Base-by-base conservation (phyloP, 2,113 vertebrate species). In the Pleuronectes platessa region DNA sequence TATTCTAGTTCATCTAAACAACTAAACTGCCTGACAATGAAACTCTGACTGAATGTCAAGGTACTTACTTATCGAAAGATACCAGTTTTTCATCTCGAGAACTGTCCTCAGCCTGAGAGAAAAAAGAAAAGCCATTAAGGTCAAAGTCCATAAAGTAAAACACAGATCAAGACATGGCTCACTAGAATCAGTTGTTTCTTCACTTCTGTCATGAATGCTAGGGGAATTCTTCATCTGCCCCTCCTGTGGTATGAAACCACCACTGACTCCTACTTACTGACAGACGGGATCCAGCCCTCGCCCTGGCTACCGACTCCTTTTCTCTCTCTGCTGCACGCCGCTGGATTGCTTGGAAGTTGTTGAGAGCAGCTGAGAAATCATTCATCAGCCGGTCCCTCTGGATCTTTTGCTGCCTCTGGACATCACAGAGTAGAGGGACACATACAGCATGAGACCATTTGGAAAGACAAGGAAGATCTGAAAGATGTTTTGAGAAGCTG, bases 331-430 rank as follows among this genome's bases (percentile, higher is more conserved):
- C 98, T 2, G 97, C 96, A 55, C 84, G 89, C 31, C 97, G 96
- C 91, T 99, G 98, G 6, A 97, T 81, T 1, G 92, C 95, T 88
- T 99, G 98, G 88, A 99, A 98, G 81, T 94, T 97, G 86, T 98
- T 98, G 70, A 99, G 96, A 68, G 97, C 96, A 0, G 96, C 91
- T 0, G 97, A 98, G 92, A 99, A 99, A 73, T 99, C 97, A 64
- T 95, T 98, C 98, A 98, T 98, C 83, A 99, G 94, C 37, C 97
- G 95, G 2, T 99, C 98, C 69, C 96, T 96, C 94, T 98, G 98
- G 76, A 99, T 95, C 87, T 96, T 97, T 86, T 98, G 97, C 13
- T 98, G 98, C 85, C 98, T 96, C 98, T 99, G 61, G 64, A 74
- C 68, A 86, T 9, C 42, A 42, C 4, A 49, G 2, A 27, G 20